phyloP scores from a whole-genome alignment of 2,113 vertebrate species.

The Lamprologus speciosus region DNA sequence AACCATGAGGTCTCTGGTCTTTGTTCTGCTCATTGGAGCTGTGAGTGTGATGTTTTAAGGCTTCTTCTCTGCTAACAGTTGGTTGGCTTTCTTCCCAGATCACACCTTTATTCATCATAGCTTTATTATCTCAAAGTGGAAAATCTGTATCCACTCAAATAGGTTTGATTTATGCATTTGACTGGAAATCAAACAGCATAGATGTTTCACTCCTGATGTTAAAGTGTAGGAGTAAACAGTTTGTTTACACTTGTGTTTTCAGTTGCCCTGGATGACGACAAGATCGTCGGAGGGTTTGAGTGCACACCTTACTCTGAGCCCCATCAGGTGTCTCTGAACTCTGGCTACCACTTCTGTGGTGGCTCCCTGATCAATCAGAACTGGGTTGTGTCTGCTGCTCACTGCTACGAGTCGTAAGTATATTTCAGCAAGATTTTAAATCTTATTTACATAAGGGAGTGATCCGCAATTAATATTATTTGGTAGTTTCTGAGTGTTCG shows the following conservation, averaged over 20 bases:
- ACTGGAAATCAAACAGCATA: neutral
- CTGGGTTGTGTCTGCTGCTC: slow-evolving; percentile 65
- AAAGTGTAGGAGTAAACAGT: neutral
- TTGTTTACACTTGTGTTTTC: neutral
- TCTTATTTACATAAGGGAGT: too few relatives aligned
- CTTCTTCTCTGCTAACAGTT: neutral
- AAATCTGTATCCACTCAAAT: neutral
- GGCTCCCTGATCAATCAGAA: slow-evolving; percentile 57
- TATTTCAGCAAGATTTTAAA: neutral
- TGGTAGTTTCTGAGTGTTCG: neutral
- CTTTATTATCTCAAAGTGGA: neutral
- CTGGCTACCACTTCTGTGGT: slow-evolving; percentile 69
- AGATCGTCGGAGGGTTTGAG: slow-evolving; percentile 69
- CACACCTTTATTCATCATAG: neutral
- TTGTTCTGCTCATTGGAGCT: slow-evolving; percentile 67
- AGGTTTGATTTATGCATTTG: neutral
- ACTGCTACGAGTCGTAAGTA: slow-evolving; percentile 63
- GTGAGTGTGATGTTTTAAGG: slow-evolving; percentile 31
- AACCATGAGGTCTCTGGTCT: slow-evolving; percentile 68
- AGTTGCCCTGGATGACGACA: slow-evolving; percentile 65
- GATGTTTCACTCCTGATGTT: neutral
- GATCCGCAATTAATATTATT: fast-evolving
- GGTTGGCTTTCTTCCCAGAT: neutral
- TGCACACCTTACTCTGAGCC: slow-evolving; percentile 48
- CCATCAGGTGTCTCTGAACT: slow-evolving; percentile 63